Conservation (phyloP, 1,140 invertebrate species). For the Megalopta genalis region DNA sequence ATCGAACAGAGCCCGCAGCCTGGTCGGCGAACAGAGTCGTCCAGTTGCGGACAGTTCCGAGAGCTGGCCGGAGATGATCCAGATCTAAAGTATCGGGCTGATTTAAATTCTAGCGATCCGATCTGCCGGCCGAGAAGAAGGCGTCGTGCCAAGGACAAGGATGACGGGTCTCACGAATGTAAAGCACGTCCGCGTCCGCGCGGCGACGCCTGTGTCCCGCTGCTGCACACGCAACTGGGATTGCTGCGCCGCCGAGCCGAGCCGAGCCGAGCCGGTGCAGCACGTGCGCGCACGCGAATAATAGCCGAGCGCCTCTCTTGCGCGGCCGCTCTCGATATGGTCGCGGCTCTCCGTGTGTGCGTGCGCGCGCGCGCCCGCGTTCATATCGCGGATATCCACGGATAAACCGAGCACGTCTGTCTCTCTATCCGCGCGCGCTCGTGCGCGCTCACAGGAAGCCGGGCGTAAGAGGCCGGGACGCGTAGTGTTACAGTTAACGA, state of each 20-base stretch:
- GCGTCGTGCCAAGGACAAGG: conserved; percentile 25
- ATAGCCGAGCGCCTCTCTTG: conserved; percentile 9
- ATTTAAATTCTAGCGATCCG: conserved; percentile 19
- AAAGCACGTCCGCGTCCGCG: conserved; percentile 43
- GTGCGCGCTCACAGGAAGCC: neutral
- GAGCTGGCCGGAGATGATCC: conserved; percentile 5
- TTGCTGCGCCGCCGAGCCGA: too few species aligned
- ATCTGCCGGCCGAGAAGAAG: neutral
- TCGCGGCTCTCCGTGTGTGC: neutral
- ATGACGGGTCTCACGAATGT: conserved; percentile 50
- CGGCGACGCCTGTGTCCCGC: conserved; percentile 48
- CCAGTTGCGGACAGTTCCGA: neutral
- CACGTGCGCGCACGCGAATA: conserved; percentile 53
- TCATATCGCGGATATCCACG: conserved; percentile 25
- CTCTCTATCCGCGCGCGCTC: neutral
- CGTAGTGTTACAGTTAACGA: conserved; percentile 74
- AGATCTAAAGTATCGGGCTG: conserved; percentile 10
- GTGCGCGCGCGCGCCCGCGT: neutral
- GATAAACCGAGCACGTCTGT: conserved; percentile 1
- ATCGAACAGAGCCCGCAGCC: too few species aligned
- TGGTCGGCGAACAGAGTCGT: neutral
- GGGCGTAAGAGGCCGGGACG: conserved; percentile 52
- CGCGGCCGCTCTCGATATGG: conserved; percentile 16
- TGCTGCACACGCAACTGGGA: conserved; percentile 9
- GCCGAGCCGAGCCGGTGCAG: conserved; percentile 20